These are phyloP conservation scores for Hiodon tergisus DNA, from an alignment of 2,113 vertebrate genomes.

Conservation along the genomic window DNA sequence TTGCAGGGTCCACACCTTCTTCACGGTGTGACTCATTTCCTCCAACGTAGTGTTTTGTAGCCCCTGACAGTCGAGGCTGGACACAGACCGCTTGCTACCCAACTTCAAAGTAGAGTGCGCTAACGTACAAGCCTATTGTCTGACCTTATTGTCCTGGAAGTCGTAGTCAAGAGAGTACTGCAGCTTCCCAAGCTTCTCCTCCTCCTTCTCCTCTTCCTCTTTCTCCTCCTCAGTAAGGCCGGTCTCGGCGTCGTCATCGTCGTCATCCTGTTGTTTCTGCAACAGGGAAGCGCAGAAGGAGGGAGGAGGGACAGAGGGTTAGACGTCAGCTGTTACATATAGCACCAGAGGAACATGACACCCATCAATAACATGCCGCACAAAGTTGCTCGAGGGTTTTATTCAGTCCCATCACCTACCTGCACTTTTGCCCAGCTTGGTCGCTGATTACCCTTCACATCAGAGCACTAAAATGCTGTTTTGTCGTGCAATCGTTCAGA, in stretches of 20 bases:
- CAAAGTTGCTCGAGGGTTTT: conserved; percentile 33
- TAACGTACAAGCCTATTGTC: neutral
- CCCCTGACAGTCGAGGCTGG: no score
- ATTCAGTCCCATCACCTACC: conserved; percentile 33
- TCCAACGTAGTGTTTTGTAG: no score
- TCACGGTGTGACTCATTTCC: no score
- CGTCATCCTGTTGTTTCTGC: conserved; percentile 81
- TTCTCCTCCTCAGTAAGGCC: conserved; percentile 91
- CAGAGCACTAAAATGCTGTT: conserved; percentile 5
- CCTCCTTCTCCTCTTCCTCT: conserved; percentile 89
- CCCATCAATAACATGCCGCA: conserved; percentile 62
- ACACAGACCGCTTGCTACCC: no score
- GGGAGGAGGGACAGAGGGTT: conserved; percentile 11
- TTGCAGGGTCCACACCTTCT: no score
- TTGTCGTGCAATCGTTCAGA: conserved; percentile 33
- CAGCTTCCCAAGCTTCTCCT: conserved; percentile 91
- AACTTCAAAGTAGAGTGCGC: no score
- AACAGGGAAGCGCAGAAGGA: conserved; percentile 20
- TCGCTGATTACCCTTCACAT: conserved; percentile 35
- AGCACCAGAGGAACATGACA: conserved; percentile 12
- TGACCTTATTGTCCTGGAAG: conserved; percentile 92
- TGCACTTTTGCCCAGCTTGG: conserved; percentile 37
- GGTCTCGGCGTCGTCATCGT: conserved; percentile 82
- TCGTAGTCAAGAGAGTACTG: conserved; percentile 96
- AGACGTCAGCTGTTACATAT: neutral